Percentiles rank a stretch among this genome's conserved stretches.
phyloP scores from a whole-genome alignment of 1,140 invertebrate species.

The Probaryconus sp. region DNA sequence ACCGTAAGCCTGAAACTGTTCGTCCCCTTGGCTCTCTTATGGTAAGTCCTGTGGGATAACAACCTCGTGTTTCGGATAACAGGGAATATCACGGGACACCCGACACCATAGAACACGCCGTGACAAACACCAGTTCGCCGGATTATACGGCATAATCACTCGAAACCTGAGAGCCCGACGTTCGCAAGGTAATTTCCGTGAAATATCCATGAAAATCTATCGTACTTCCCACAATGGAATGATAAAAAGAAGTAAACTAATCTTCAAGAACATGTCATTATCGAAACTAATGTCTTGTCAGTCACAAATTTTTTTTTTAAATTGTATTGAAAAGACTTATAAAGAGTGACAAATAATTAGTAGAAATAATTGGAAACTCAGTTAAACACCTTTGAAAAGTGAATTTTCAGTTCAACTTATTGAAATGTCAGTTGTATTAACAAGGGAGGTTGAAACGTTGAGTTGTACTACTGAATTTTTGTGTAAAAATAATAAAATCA shows the following conservation, averaged over 20 bases:
- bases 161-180: slow-evolving; percentile 71
- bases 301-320: no score
- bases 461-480: no score
- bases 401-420: no score
- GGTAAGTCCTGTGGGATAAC: slow-evolving; percentile 76
- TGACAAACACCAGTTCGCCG: slow-evolving; percentile 71
- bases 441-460: no score
- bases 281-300: no score
- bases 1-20: slow-evolving; percentile 52
- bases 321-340: no score
- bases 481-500: no score
- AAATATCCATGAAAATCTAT: slow-evolving; percentile 69
- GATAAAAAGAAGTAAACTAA: slow-evolving; percentile 18
- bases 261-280: no score
- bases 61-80: slow-evolving; percentile 77
- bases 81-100: slow-evolving; percentile 76
- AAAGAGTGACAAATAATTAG: no score
- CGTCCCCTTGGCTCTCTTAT: slow-evolving; percentile 61
- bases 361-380: no score
- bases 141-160: slow-evolving; percentile 77
- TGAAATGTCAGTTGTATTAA: no score
- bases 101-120: slow-evolving; percentile 71
- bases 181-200: slow-evolving; percentile 67
- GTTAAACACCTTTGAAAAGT: no score
- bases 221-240: slow-evolving; percentile 31